Evolutionary conservation across 2,113 vertebrate species (phyloP).

Genomic region (Clarias magur): DNA sequence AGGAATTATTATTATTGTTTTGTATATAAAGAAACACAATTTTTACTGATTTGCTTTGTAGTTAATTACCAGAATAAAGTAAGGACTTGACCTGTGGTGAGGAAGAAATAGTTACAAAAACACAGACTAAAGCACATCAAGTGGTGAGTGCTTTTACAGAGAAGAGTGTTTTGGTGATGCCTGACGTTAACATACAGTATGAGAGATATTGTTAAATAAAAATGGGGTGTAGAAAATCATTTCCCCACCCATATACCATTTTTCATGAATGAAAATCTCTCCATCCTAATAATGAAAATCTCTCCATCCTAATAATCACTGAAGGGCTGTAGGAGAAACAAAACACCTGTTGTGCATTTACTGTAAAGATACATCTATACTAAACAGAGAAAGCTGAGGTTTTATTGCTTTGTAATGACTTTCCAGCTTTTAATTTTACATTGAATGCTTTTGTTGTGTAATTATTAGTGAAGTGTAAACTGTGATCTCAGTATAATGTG

Average conservation of each 20-base stretch:
- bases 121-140: neutral
- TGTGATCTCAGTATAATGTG: neutral
- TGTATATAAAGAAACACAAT: neutral
- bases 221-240: neutral
- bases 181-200: neutral
- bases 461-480: conserved; percentile 7
- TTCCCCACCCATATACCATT: neutral
- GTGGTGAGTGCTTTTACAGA: neutral
- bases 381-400: neutral
- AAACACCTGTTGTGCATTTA: neutral
- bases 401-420: neutral
- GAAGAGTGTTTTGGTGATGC: neutral
- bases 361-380: neutral
- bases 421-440: neutral
- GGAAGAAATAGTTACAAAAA: neutral
- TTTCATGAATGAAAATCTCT: conserved; percentile 15
- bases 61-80: neutral
- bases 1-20: too few relatives aligned
- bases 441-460: neutral
- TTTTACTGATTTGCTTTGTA: neutral
- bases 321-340: neutral
- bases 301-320: neutral
- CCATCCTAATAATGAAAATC: neutral
- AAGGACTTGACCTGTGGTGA: neutral
- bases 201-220: neutral